Evolutionary conservation across 2,797 vertebrate species (phyloP), one percentile per base, ranked within the genome.

Genomic region (Serranus cabrilla): DNA sequence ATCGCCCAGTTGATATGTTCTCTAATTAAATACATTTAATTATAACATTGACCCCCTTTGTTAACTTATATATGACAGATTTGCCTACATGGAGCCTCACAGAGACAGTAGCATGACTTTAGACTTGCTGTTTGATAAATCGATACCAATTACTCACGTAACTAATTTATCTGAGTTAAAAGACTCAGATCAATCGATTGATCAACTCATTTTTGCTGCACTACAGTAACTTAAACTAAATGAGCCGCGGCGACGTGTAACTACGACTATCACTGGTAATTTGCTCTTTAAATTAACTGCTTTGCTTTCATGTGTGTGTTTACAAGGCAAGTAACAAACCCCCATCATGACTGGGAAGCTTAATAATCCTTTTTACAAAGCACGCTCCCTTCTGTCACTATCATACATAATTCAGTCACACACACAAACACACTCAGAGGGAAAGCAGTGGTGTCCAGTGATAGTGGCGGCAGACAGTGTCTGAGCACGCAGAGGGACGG

Each of bases 401-500:
- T 71, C 69, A 85, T 82, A 80, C 80, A 90, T 89, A 85, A 90
- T 89, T 87, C 71, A 88, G 68, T 63, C 68, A 54, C 70, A 75
- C 80, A 74, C 40, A 60, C 54, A 55, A 31, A 47, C 50, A 74
- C 56, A 31, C 43, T 60, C 47, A 74, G 64, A 68, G 65, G 18
- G 27, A 70, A 54, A 52, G 62, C 51, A 39, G 68, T 42, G 72
- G 77, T 76, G 81, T 84, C 75, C 78, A 74, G 65, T 68, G 86
- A 83, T 85, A 65, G 83, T 42, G 79, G 76, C 59, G 80, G 85
- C 81, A 89, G 85, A 88, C 67, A 42, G 63, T 61, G 83, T 89
- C 70, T 82, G 89, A 79, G 80, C 61, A 34, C 65, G 63, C 71
- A 88, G 69, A 70, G 79, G 70, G 63, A 42, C 11, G 23, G 64